Evolutionary conservation across 2,113 vertebrate genomes (phyloP).

Genomic region (Origma solitaria): DNA sequence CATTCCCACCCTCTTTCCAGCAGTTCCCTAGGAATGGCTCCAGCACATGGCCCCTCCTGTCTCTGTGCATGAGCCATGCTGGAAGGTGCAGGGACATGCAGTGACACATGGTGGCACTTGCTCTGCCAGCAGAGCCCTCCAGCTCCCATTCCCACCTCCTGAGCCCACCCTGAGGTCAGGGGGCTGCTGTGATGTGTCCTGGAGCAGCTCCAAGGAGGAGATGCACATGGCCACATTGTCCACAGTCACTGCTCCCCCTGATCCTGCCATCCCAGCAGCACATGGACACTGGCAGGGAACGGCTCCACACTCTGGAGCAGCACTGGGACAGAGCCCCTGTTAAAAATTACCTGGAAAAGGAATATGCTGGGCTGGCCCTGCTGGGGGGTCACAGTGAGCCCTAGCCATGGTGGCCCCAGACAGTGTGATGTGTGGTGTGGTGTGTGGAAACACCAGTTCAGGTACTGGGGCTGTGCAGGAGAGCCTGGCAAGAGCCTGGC

Average conservation of each 20-base stretch:
- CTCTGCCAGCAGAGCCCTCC: not conserved
- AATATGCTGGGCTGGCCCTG: not conserved
- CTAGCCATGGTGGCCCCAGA: not conserved
- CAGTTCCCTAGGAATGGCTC: not conserved
- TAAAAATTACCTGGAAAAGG: not conserved
- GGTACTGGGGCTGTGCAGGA: fast-evolving
- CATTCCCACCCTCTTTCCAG: not conserved
- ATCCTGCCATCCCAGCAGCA: not conserved
- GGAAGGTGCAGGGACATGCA: fast-evolving
- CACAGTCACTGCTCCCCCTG: fast-evolving
- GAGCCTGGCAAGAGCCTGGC: not conserved
- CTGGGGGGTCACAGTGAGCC: fast-evolving
- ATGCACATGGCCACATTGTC: fast-evolving
- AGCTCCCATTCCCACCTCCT: not conserved
- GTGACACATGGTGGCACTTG: not conserved
- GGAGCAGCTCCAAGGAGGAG: not conserved
- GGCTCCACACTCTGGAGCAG: not conserved
- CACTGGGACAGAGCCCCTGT: fast-evolving
- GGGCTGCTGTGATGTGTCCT: not conserved
- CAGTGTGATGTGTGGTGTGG: fast-evolving
- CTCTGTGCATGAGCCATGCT: fast-evolving
- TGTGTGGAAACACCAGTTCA: not conserved
- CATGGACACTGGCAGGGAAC: fast-evolving
- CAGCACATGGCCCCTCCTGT: not conserved
- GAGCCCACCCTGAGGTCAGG: not conserved